phyloP scores from a whole-genome alignment of 2,797 vertebrate species.

The Tauraco hartlaubi region DNA sequence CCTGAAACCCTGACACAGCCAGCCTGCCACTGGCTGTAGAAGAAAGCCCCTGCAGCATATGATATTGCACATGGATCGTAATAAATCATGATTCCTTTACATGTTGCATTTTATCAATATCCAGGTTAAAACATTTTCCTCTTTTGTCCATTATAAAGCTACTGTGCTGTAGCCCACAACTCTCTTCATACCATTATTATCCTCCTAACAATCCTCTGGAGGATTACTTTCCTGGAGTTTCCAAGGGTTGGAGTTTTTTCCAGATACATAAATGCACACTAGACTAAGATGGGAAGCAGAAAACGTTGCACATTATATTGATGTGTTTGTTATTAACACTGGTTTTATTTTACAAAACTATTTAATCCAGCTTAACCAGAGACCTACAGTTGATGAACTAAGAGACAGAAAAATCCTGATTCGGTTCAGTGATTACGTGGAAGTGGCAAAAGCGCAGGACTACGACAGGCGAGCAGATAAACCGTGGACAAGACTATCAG shows the following conservation, averaged over 20 bases:
- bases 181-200: neutral
- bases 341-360: neutral
- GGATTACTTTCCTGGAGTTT: neutral
- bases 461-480: slow-evolving; percentile 97
- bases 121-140: neutral
- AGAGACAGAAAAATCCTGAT: slow-evolving; percentile 98
- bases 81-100: neutral
- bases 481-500: slow-evolving; percentile 96
- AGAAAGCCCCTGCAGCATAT: neutral
- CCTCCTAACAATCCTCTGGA: neutral
- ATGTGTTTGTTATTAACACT: neutral
- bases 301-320: neutral
- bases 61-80: neutral
- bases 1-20: neutral
- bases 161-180: neutral
- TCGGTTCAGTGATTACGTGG: slow-evolving; percentile 98
- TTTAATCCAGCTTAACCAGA: slow-evolving; percentile 91
- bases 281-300: neutral
- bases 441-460: slow-evolving; percentile 99
- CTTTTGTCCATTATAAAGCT: neutral
- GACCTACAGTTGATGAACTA: slow-evolving; percentile 96
- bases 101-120: neutral
- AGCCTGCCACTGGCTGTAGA: neutral
- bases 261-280: neutral
- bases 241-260: neutral